phyloP scores from a whole-genome alignment of 1,140 invertebrate species.

The Asobara japonica region DNA sequence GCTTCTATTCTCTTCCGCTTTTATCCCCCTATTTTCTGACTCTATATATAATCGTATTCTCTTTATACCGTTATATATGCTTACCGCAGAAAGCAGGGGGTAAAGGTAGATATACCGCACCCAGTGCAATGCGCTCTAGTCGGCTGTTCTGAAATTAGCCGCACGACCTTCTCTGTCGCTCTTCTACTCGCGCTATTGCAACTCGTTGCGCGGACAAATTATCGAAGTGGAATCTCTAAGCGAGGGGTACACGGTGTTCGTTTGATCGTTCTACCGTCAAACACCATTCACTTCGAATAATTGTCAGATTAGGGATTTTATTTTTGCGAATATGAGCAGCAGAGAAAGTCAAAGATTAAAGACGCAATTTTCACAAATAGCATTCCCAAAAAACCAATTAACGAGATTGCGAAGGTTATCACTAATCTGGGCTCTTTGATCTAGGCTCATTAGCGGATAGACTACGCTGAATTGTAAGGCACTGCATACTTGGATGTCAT shows the following conservation, averaged over 20 bases:
- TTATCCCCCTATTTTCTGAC: constrained; percentile 25
- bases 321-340: not conserved
- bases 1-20: constrained; percentile 31
- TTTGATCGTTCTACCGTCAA: constrained; percentile 23
- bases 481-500: too few species aligned
- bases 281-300: constrained; percentile 3
- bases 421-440: constrained; percentile 28
- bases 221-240: constrained; percentile 41
- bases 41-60: constrained; percentile 50
- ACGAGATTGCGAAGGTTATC: not conserved
- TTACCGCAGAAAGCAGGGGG: not conserved
- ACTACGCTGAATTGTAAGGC: too few species aligned
- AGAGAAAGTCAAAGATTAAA: not conserved
- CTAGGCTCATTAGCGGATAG: not conserved
- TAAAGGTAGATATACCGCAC: constrained; percentile 28
- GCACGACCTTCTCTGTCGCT: not conserved
- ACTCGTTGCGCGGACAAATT: constrained; percentile 42
- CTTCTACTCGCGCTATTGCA: not conserved
- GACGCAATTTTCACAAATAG: not conserved
- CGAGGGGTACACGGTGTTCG: not conserved
- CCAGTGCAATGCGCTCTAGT: constrained; percentile 31
- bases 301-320: not conserved
- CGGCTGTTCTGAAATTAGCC: constrained; percentile 3
- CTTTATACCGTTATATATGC: constrained; percentile 40
- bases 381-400: not conserved